A percentile compares a stretch with the other conserved stretches of the same genome.
Conservation (phyloP, 2,888 invertebrate genomes). For the Trissolcus brochymenae region DNA sequence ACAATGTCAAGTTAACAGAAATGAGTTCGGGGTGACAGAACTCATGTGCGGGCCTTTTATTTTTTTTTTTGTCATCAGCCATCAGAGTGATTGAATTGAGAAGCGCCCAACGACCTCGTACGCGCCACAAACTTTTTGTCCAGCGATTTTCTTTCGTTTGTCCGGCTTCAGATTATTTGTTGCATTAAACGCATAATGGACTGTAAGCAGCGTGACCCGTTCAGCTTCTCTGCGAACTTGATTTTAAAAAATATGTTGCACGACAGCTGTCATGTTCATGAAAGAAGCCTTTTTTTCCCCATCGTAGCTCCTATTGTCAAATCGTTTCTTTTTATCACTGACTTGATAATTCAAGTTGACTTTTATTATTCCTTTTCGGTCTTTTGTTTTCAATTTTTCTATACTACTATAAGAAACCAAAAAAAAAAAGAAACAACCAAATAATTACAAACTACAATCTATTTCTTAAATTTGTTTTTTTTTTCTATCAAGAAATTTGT, state of each 20-base stretch:
- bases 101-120: not conserved
- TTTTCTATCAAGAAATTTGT: not conserved
- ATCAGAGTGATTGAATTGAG: not conserved
- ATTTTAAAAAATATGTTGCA: conserved; percentile 15
- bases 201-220: conserved; percentile 16
- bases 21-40: conserved; percentile 29
- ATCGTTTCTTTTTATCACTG: not conserved
- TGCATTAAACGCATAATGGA: conserved; percentile 17
- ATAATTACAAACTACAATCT: not conserved
- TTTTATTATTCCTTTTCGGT: not conserved
- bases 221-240: conserved; percentile 4
- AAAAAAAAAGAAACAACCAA: not conserved
- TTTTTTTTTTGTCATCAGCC: no score
- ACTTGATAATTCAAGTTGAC: conserved; percentile 4
- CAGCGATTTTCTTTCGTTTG: conserved; percentile 8
- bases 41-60: not conserved
- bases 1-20: conserved; percentile 15
- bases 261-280: conserved; percentile 22
- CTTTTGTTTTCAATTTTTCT: not conserved
- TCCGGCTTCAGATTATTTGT: conserved; percentile 17
- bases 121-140: conserved; percentile 7
- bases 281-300: conserved; percentile 10
- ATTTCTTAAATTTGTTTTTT: not conserved
- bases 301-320: conserved; percentile 8
- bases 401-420: not conserved